phyloP scores from a whole-genome alignment of 2,113 vertebrate species.

The Oryctolagus cuniculus region mOryCun1.1 NC_091440.1:48098001-48098500 shows the following conservation, averaged over 20 bases:
- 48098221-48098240: not conserved
- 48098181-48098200: not conserved
- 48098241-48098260: not conserved
- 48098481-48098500: not conserved
- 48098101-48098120: not conserved
- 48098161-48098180: not conserved
- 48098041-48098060: not conserved
- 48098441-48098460: not conserved
- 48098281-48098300: not conserved
- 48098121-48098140: not conserved
- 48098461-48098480: not conserved
- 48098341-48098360: not conserved
- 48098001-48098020: not conserved
- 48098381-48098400: not conserved
- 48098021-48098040: not conserved
- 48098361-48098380: not conserved
- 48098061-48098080: not conserved
- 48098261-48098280: not conserved
- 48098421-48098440: not conserved
- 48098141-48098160: not conserved
- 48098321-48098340: not conserved
- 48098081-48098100: not conserved
- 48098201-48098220: fast-evolving
- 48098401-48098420: not conserved
- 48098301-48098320: conserved; percentile 5